Conservation (phyloP, 2,888 invertebrate genomes). For the Cheiracanthium punctorium region DNA sequence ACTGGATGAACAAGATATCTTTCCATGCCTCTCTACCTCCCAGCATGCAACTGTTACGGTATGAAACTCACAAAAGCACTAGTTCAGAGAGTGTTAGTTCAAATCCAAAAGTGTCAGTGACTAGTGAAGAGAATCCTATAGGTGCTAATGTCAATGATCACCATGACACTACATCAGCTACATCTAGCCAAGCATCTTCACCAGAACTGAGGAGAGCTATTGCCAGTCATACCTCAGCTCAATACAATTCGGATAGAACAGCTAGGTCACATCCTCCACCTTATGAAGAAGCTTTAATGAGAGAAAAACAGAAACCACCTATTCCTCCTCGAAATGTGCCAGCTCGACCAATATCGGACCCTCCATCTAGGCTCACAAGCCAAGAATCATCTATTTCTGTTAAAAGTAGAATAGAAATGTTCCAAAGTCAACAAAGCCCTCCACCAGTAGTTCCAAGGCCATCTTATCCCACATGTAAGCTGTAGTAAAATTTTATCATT, state of each 20-base stretch:
- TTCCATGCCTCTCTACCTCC: conserved; percentile 95
- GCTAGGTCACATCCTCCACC: conserved; percentile 56
- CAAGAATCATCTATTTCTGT: conserved; percentile 65
- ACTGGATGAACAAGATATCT: conserved; percentile 93
- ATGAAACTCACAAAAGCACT: conserved; percentile 78
- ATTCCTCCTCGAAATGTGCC: conserved; percentile 63
- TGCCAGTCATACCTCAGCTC: conserved; percentile 20
- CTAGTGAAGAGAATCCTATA: conserved; percentile 43
- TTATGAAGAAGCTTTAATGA: conserved; percentile 60
- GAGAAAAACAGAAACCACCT: conserved; percentile 63
- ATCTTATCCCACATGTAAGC: conserved; percentile 52
- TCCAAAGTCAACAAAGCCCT: conserved; percentile 59
- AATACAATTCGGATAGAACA: conserved; percentile 14
- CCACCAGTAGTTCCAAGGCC: conserved; percentile 56
- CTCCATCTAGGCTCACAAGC: conserved; percentile 28
- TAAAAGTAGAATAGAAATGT: conserved; percentile 67
- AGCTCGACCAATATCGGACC: conserved; percentile 51
- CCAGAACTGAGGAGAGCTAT: conserved; percentile 51
- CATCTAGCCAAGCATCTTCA: conserved; percentile 66
- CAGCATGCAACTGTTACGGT: conserved; percentile 89
- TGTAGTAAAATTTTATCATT: neutral
- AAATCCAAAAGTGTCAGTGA: conserved; percentile 39
- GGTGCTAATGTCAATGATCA: conserved; percentile 30
- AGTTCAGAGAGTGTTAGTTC: conserved; percentile 59
- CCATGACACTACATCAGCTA: conserved; percentile 58